These are phyloP conservation scores for Catocala fraxini DNA, from an alignment of 2,888 invertebrate genomes.

Conservation along the genomic window DNA sequence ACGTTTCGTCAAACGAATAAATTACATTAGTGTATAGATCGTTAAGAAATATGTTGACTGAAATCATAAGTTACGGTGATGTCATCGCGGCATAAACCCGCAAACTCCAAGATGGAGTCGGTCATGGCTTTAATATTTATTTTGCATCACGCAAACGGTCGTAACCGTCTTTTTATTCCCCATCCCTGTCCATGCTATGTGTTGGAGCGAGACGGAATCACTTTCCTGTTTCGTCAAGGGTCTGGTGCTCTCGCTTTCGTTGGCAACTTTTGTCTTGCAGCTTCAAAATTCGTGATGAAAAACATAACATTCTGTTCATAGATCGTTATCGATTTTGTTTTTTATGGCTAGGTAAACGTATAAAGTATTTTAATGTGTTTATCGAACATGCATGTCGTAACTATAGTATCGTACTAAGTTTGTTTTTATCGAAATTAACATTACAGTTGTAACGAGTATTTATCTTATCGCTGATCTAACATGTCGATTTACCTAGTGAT, in stretches of 20 bases:
- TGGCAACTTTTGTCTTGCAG: slow-evolving; percentile 46
- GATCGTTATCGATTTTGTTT: slow-evolving; percentile 23
- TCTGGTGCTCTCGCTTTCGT: slow-evolving; percentile 69
- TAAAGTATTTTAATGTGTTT: slow-evolving; percentile 35
- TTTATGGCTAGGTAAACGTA: slow-evolving; percentile 21
- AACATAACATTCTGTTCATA: slow-evolving; percentile 18
- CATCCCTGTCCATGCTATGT: slow-evolving; percentile 67
- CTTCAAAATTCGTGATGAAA: slow-evolving; percentile 16
- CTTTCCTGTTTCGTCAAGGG: slow-evolving; percentile 73
- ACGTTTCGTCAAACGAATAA: slow-evolving; percentile 62
- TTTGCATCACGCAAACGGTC: slow-evolving; percentile 78
- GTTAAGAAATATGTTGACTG: slow-evolving; percentile 70
- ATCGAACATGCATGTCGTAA: slow-evolving; percentile 44
- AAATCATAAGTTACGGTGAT: slow-evolving; percentile 83
- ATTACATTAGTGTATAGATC: slow-evolving; percentile 63
- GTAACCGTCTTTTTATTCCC: slow-evolving; percentile 78
- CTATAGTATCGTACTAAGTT: slow-evolving; percentile 42
- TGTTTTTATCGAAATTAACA: slow-evolving; percentile 45
- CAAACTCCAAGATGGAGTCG: slow-evolving; percentile 74
- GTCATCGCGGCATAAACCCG: slow-evolving; percentile 74
- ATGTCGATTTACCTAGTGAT: slow-evolving; percentile 27
- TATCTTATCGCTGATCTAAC: slow-evolving; percentile 45
- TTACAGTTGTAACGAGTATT: slow-evolving; percentile 40
- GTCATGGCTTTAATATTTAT: slow-evolving; percentile 78
- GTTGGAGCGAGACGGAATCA: slow-evolving; percentile 63